Evolutionary conservation across 1,140 invertebrate species (phyloP).

Genomic region (Orius insidiosus): DNA sequence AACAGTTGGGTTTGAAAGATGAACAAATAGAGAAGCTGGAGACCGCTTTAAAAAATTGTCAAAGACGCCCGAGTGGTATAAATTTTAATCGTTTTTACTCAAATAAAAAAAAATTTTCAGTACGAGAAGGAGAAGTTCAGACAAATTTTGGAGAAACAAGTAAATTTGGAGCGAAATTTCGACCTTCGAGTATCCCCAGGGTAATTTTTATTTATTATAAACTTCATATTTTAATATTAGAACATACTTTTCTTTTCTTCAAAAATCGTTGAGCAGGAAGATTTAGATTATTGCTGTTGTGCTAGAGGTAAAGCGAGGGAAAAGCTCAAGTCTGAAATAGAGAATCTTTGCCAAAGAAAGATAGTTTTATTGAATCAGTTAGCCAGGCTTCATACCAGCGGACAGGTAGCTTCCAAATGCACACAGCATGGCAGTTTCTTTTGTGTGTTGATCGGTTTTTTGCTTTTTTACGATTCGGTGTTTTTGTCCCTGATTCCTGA

Average conservation of each 20-base stretch:
- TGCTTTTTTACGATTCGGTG: no score
- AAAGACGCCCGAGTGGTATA: not conserved
- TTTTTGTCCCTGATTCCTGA: no score
- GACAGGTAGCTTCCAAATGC: constrained; percentile 4
- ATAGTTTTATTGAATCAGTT: constrained; percentile 5
- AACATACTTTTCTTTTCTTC: not conserved
- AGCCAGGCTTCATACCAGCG: constrained; percentile 1
- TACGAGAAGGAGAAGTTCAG: not conserved
- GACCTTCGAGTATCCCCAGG: not conserved
- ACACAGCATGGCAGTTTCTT: no score
- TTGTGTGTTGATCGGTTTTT: no score
- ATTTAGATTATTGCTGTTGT: not conserved
- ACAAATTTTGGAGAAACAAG: not conserved
- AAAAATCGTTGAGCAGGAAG: not conserved
- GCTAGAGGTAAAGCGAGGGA: constrained; percentile 1
- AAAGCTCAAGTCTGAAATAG: constrained; percentile 7
- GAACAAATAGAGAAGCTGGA: constrained; percentile 34
- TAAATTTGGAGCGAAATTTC: not conserved
- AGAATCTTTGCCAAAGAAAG: constrained; percentile 5
- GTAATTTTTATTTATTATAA: not conserved
- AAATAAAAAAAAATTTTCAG: not conserved
- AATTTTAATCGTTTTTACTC: not conserved
- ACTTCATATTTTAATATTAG: not conserved
- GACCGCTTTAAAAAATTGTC: not conserved
- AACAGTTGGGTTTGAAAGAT: constrained; percentile 30